Base-by-base conservation (phyloP, 2,113 vertebrate genomes). In the Gadus chalcogrammus region DNA sequence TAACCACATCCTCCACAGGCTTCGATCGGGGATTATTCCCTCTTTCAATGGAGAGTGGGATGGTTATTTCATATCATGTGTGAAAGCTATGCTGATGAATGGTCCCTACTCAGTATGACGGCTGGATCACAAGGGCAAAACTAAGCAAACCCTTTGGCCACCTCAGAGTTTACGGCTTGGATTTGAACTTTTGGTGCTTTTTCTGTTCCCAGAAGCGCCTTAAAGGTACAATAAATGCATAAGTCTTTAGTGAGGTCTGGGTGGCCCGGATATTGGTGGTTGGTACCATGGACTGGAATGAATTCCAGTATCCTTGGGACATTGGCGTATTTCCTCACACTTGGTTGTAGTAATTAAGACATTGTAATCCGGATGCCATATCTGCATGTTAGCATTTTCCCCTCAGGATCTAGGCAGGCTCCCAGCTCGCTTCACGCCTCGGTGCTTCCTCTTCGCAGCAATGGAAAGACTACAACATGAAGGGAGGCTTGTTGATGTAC, bases 391-490 rank as follows among this genome's bases (percentile, higher is more conserved):
- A 3, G 17, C 31, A n/a, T 52, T 52, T 17, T 13, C 17, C 17
- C 66, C 27, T 7, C 73, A 28, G 65, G 15, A 22, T 69, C 58
- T 60, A 64, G 20, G 16, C 12, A 22, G 53, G 48, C 56, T 68
- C 74, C 67, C 67, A 73, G 70, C 67, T 65, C 64, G 22, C 58
- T 70, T 64, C 48, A 65, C 79, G 64, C 79, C 78, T 76, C 38
- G 76, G 79, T 74, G 58, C 35, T 56, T 80, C 70, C 80, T 74
- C 71, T 82, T 68, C 79, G 20, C 61, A 67, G 67, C 68, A 71
- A 31, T 73, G 67, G 83, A 77, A 83, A 85, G 76, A 17, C 67
- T 77, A 62, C 68, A 78, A 79, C 66, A 74, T 72, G 74, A 72
- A 72, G 68, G 61, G 70, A 69, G 71, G 72, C 42, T 79, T 80